Percentiles rank a stretch among this genome's conserved stretches.
phyloP scores from a whole-genome alignment of 2,113 vertebrate genomes.

The Azemiops feae region DNA sequence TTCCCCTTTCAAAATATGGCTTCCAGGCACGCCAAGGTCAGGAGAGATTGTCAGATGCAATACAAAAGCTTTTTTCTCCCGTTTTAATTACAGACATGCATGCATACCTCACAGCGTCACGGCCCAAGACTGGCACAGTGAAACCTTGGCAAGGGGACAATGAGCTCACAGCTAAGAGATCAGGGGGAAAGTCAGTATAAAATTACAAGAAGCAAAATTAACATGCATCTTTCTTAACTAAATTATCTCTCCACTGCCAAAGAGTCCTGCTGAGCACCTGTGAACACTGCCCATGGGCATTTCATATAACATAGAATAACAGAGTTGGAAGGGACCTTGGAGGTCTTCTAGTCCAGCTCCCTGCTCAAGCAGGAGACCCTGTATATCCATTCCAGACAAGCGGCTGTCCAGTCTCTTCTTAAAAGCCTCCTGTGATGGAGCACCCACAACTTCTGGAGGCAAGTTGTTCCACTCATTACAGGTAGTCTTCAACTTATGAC shows the following conservation, averaged over 20 bases:
- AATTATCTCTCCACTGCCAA: slow-evolving; percentile 2
- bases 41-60: slow-evolving; percentile 22
- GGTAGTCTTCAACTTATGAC: too few relatives aligned
- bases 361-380: not conserved
- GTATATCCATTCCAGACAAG: not conserved
- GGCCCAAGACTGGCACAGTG: slow-evolving; percentile 40
- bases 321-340: not conserved
- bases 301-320: not conserved
- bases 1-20: slow-evolving; percentile 51
- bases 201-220: slow-evolving; percentile 49
- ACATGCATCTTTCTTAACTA: slow-evolving; percentile 31
- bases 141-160: slow-evolving; percentile 29
- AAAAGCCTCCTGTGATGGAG: too few relatives aligned
- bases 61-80: slow-evolving; percentile 49
- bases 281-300: not conserved
- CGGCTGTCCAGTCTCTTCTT: too few relatives aligned
- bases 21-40: slow-evolving; percentile 65
- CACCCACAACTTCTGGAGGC: too few relatives aligned
- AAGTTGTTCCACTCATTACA: too few relatives aligned
- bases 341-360: not conserved
- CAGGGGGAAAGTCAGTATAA: slow-evolving; percentile 14
- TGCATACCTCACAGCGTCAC: slow-evolving; percentile 30
- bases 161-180: slow-evolving; percentile 41
- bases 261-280: not conserved
- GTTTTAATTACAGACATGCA: slow-evolving; percentile 49